Evolutionary conservation across 2,888 invertebrate species (phyloP).

Genomic region (Mamestra brassicae): DNA sequence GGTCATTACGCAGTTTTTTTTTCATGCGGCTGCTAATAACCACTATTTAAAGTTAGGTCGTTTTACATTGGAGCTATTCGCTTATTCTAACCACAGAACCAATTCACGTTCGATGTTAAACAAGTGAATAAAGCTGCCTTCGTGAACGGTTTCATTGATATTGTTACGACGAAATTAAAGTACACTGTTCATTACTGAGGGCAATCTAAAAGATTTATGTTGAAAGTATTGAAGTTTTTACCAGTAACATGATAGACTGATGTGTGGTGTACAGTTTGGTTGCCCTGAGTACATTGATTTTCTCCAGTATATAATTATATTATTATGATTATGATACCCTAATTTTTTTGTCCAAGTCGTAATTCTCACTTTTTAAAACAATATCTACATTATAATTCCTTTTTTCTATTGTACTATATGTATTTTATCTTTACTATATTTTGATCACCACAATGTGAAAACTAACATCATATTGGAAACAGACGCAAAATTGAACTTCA

Average conservation of each 20-base stretch:
- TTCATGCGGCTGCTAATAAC: conserved; percentile 87
- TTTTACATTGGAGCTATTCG: conserved; percentile 81
- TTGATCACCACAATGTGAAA: conserved; percentile 30
- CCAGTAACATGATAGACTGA: not conserved
- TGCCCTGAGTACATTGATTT: conserved; percentile 42
- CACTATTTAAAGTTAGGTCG: conserved; percentile 78
- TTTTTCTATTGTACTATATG: conserved; percentile 45
- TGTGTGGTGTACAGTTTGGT: conserved; percentile 10
- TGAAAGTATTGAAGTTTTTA: not conserved
- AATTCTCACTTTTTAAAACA: conserved; percentile 28
- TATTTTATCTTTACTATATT: conserved; percentile 50
- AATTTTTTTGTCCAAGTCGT: conserved; percentile 26
- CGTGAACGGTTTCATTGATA: conserved; percentile 44
- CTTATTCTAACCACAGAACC: conserved; percentile 83
- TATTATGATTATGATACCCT: conserved; percentile 25
- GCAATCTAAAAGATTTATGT: conserved; percentile 26
- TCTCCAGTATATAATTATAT: conserved; percentile 29
- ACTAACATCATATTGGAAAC: conserved; percentile 41
- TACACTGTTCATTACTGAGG: conserved; percentile 55
- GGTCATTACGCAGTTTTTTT: conserved; percentile 83
- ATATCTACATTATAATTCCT: conserved; percentile 25
- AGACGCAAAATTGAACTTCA: conserved; percentile 37
- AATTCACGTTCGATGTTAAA: conserved; percentile 63
- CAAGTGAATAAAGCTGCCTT: conserved; percentile 69
- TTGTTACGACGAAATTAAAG: conserved; percentile 33